A percentile compares a stretch with the other conserved stretches of the same genome.
Conservation (phyloP, 2,888 invertebrate species). For the Torymus auratus region DNA sequence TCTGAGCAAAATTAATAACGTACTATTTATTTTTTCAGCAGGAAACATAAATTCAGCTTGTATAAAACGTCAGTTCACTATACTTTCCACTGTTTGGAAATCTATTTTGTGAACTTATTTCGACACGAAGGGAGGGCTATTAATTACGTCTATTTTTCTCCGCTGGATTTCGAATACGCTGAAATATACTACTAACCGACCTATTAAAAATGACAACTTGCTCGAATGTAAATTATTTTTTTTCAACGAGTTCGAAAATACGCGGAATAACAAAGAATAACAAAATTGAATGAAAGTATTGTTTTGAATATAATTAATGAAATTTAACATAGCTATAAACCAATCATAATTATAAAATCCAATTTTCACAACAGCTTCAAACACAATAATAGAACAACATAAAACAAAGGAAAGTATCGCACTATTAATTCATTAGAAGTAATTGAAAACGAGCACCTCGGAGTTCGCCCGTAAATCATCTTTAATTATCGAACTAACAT, state of each 20-base stretch:
- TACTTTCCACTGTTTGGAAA: conserved; percentile 10
- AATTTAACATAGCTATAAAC: too few relatives aligned
- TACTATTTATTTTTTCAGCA: conserved; percentile 10
- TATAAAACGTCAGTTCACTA: conserved; percentile 9
- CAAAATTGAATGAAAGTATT: too few relatives aligned
- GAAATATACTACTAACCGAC: conserved; percentile 15
- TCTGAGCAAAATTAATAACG: not conserved
- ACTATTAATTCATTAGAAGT: not conserved
- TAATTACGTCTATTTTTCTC: conserved; percentile 51
- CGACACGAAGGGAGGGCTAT: conserved; percentile 33
- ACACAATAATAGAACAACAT: too few relatives aligned
- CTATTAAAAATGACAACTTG: conserved; percentile 37
- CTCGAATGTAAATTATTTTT: conserved; percentile 11
- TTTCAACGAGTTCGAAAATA: not conserved
- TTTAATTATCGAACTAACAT: not conserved
- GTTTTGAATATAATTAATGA: too few relatives aligned
- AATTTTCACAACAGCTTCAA: too few relatives aligned
- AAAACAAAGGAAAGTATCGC: too few relatives aligned
- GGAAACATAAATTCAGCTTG: conserved; percentile 19
- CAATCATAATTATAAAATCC: too few relatives aligned
- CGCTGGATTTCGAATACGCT: not conserved
- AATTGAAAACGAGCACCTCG: too few relatives aligned
- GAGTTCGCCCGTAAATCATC: too few relatives aligned
- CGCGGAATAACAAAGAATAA: too few relatives aligned
- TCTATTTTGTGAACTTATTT: conserved; percentile 40